These are phyloP conservation scores for Benitochromis conjunctus DNA, from an alignment of 2,113 vertebrate genomes.

Conservation along the genomic window DNA sequence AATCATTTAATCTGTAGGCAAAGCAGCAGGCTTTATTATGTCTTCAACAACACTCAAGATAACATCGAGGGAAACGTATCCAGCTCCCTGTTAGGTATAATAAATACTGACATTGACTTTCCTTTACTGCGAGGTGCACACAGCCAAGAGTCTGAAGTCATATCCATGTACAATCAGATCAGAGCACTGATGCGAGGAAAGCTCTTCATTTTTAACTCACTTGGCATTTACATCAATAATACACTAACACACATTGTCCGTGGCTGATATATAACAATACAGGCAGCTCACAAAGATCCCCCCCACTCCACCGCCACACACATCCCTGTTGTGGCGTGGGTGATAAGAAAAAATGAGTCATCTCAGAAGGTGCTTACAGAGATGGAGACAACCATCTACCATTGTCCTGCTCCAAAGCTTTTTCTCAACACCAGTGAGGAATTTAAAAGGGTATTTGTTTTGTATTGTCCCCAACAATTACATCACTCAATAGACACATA, in stretches of 20 bases:
- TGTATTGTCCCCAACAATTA: not conserved
- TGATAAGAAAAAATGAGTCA: not conserved
- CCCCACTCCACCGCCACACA: not conserved
- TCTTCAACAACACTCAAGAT: not conserved
- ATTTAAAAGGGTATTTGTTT: not conserved
- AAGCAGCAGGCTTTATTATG: not conserved
- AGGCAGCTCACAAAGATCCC: not conserved
- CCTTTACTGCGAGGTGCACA: not conserved
- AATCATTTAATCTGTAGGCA: not conserved
- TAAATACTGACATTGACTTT: not conserved
- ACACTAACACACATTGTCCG: not conserved
- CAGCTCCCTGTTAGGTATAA: not conserved
- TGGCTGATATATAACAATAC: not conserved
- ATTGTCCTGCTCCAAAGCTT: not conserved
- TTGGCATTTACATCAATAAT: not conserved
- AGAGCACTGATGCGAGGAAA: not conserved
- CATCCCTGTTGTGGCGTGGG: not conserved
- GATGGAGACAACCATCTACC: not conserved
- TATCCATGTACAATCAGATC: not conserved
- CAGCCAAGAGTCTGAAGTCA: not conserved
- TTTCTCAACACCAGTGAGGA: not conserved
- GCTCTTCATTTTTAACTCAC: not conserved
- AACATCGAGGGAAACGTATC: not conserved
- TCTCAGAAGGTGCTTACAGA: not conserved
- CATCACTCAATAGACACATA: not conserved